phyloP scores from a whole-genome alignment of 2,888 invertebrate species.

The Nymphalis urticae region DNA sequence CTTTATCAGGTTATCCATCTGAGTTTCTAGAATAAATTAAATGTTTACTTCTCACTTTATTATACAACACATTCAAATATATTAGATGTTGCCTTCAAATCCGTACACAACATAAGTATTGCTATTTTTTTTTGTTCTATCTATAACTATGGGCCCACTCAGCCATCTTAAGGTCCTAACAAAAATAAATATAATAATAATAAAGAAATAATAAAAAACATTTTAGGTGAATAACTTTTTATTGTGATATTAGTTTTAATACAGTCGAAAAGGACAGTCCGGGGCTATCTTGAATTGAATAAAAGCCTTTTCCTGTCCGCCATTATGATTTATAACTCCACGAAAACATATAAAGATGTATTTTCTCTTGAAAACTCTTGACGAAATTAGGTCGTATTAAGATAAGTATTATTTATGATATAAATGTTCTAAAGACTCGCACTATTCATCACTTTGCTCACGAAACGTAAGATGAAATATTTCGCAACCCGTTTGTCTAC shows the following conservation, averaged over 20 bases:
- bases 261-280: conserved; percentile 13
- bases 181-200: background rate
- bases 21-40: too few species aligned
- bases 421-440: too few species aligned
- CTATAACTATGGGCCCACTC: background rate
- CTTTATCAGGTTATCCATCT: too few species aligned
- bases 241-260: conserved; percentile 13
- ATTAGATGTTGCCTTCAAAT: too few species aligned
- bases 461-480: too few species aligned
- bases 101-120: too few species aligned
- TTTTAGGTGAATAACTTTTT: conserved; percentile 3
- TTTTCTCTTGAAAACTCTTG: conserved; percentile 4
- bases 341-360: conserved; percentile 8
- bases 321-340: conserved; percentile 28
- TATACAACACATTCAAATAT: too few species aligned
- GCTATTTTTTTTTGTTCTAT: too few species aligned
- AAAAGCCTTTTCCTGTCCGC: conserved; percentile 33
- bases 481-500: too few species aligned
- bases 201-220: background rate
- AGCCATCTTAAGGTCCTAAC: background rate
- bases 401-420: background rate
- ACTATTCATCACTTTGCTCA: too few species aligned
- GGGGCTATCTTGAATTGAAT: conserved; percentile 24
- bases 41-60: too few species aligned
- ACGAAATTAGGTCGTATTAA: conserved; percentile 1